Conservation (phyloP, 2,888 invertebrate species). For the Anthrax anthrax region DNA sequence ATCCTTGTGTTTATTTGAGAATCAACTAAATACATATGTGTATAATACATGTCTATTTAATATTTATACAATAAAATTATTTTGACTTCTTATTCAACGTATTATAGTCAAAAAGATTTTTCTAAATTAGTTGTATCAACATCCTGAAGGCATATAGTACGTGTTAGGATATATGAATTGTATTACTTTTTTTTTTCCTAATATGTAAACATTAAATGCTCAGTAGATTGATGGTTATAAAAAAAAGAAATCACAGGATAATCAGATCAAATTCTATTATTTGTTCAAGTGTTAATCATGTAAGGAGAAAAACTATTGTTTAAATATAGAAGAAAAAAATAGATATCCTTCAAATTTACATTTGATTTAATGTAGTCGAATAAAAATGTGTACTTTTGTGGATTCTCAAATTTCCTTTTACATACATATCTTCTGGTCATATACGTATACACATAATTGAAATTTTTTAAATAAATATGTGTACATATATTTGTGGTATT, state of each 20-base stretch:
- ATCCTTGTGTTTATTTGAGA: too few relatives aligned
- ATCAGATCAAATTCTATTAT: conserved; percentile 10
- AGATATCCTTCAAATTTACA: too few relatives aligned
- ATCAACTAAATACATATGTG: too few relatives aligned
- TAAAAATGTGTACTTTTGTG: conserved; percentile 8
- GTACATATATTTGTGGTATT: too few relatives aligned
- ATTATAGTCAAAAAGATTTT: background rate
- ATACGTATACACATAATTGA: background rate
- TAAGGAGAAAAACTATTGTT: conserved; percentile 6
- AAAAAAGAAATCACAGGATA: too few relatives aligned
- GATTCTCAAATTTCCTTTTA: conserved; percentile 9
- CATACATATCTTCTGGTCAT: background rate
- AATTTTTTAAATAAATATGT: background rate
- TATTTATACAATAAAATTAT: too few relatives aligned
- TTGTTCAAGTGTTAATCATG: conserved; percentile 13
- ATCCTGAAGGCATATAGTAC: background rate
- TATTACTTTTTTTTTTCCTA: background rate
- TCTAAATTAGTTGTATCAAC: conserved; percentile 5
- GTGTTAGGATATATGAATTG: background rate
- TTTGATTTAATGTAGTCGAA: background rate
- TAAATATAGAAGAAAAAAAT: conserved; percentile 10
- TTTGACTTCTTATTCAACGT: too few relatives aligned
- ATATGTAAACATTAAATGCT: too few relatives aligned
- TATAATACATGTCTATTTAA: too few relatives aligned
- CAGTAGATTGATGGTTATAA: too few relatives aligned